Evolutionary conservation across 2,113 vertebrate species (phyloP), one percentile per base, ranked within the genome.

Genomic region (Rhynchomys soricoides): DNA sequence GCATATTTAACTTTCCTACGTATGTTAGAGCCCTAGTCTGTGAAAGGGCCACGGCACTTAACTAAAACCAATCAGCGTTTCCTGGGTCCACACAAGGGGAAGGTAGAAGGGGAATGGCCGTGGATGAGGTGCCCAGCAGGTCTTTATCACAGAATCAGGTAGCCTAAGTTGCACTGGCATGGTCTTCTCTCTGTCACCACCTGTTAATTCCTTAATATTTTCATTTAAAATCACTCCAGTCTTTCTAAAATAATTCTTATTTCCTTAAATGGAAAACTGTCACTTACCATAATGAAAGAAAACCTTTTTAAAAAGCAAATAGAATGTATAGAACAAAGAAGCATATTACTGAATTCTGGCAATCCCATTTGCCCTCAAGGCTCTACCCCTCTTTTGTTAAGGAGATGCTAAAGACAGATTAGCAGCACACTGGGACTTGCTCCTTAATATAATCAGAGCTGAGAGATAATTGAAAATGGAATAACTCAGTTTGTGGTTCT

Each of bases 381-480:
- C 66, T 52, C 94, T 93, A 45, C 81, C 85, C 83, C 48, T 71
- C 64, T 91, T 95, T 88, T 81, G 52, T 95, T 82, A 92, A 89
- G 83, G 77, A 91, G 52, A 83, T 91, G 62, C 70, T 82, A 57
- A 95, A 92, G 89, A 87, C 81, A 95, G 57, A 75, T 93, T 64
- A 90, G 40, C 40, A 88, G 37, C 50, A 90, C 89, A 66, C 64
- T 79, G 45, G 74, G 48, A 94, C 87, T 82, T 92, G 79, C 86
- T 83, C 87, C 34, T 89, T 95, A 64, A 90, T 21, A 89, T 89
- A 86, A 87, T 96, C 52, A 93, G 66, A 95, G 43, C 64, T 75
- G 45, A 95, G 71, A 96, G 87, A 75, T 93, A 75, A 83, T 79
- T 94, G 74, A 92, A 81, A 94, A 91, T 86, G 48, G 24, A 75